Base-by-base conservation (phyloP, 2,888 invertebrate genomes). In the Ceraclea dissimilis region DNA sequence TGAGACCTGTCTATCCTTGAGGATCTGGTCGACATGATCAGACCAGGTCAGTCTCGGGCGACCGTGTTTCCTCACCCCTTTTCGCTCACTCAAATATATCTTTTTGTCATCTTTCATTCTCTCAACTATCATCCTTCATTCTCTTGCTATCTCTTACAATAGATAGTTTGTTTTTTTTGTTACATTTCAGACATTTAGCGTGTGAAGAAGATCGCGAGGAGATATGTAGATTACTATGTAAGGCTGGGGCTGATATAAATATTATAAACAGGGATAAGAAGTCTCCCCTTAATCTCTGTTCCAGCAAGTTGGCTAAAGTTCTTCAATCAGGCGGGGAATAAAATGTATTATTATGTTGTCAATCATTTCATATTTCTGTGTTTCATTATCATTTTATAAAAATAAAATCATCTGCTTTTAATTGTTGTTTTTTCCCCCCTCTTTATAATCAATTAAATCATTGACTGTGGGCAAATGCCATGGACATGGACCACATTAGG, bases 171-270 rank as follows among this genome's bases (percentile, higher is more conserved):
- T n/a, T n/a, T n/a, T n/a, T n/a, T n/a, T n/a, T n/a, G n/a, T n/a
- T n/a, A n/a, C n/a, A 10, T 46, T 74, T 52, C 70, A 84, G 83
- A 57, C 90, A 91, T 71, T 76, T 90, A 60, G 87, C 90, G 2
- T 90, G 90, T 72, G 90, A 91, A 70, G 91, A 91, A 70, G 83
- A 86, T 63, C 77, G 88, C 62, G 78, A 80, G 63, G 81, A 84
- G 57, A 84, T 81, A 63, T 85, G 86, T 6, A 75, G 80, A 64
- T 69, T 86, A 63, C 72, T 91, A 57, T 79, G 85, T 0, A 72
- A 79, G 61, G 74, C 81, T 65, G 88, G 88, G 17, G 89, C 87
- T 5, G 74, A 75, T 64, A 62, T 80, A 11, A 72, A 78, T 34
- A 66, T 79, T 16, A 66, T 70, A 64, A 90, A 91, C 69, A 85